phyloP scores from a whole-genome alignment of 2,113 vertebrate species.

The Istiophorus platypterus region DNA sequence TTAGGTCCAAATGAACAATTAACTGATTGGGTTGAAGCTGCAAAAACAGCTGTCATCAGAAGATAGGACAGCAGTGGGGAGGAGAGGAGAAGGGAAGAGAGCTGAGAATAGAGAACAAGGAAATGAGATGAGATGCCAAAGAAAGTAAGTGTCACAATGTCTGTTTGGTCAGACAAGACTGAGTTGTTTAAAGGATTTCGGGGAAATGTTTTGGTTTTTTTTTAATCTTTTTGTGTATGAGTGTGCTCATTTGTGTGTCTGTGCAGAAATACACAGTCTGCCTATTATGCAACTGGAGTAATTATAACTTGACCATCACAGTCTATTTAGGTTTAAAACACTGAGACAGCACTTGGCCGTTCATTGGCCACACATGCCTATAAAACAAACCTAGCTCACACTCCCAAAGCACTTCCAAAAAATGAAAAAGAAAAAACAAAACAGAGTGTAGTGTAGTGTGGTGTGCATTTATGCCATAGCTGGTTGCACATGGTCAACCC shows the following conservation, averaged over 20 bases:
- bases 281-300: conserved; percentile 49
- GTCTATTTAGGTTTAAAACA: conserved; percentile 65
- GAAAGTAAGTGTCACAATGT: conserved; percentile 5
- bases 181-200: background rate
- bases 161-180: background rate
- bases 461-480: conserved; percentile 53
- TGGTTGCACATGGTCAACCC: conserved; percentile 56
- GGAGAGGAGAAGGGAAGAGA: conserved; percentile 3
- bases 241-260: conserved; percentile 4
- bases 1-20: conserved; percentile 79
- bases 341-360: conserved; percentile 63
- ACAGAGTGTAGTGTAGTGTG: conserved; percentile 65
- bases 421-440: background rate
- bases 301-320: conserved; percentile 52
- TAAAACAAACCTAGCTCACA: conserved; percentile 17
- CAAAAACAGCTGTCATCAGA: conserved; percentile 68
- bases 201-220: background rate
- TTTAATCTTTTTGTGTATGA: background rate
- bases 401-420: conserved; percentile 18
- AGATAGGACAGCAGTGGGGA: conserved; percentile 26
- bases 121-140: background rate
- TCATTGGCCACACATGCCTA: conserved; percentile 52
- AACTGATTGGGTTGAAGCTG: conserved; percentile 69
- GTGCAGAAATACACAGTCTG: conserved; percentile 1
- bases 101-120: conserved; percentile 2